Percentiles rank a stretch among this genome's conserved stretches.
Conservation (phyloP, 2,888 invertebrate genomes). For the Candidula unifasciata region DNA sequence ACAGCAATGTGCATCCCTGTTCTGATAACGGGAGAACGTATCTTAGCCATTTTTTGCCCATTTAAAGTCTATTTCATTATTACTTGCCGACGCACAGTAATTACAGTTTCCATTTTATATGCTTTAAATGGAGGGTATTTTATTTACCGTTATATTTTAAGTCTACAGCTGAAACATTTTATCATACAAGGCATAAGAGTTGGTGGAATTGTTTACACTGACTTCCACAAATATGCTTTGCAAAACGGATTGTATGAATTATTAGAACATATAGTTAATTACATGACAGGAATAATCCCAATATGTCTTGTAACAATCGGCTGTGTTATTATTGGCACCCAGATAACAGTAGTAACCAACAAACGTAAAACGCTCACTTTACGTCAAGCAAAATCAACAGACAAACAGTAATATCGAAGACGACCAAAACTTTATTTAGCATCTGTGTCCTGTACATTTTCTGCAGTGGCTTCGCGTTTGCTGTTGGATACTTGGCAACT, state of each 20-base stretch:
- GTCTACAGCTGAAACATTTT: neutral
- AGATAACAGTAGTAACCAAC: neutral
- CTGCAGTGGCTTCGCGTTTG: neutral
- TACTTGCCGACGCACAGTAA: neutral
- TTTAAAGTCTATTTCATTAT: neutral
- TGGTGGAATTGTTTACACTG: neutral
- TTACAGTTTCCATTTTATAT: neutral
- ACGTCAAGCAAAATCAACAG: neutral
- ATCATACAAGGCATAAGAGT: neutral
- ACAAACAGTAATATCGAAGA: neutral
- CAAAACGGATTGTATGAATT: neutral
- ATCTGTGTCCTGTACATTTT: slow-evolving; percentile 2
- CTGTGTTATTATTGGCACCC: neutral
- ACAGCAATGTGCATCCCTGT: neutral
- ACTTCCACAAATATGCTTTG: neutral
- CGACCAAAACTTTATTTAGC: slow-evolving; percentile 4
- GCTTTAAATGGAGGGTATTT: neutral
- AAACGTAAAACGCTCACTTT: neutral
- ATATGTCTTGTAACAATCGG: neutral
- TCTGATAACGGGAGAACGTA: neutral
- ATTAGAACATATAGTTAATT: neutral
- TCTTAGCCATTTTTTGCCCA: neutral
- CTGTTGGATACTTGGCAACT: neutral
- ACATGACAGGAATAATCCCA: neutral
- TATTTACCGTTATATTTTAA: neutral